Evolutionary conservation across 2,797 vertebrate genomes (phyloP).

Genomic region (Peromyscus eremicus): DNA sequence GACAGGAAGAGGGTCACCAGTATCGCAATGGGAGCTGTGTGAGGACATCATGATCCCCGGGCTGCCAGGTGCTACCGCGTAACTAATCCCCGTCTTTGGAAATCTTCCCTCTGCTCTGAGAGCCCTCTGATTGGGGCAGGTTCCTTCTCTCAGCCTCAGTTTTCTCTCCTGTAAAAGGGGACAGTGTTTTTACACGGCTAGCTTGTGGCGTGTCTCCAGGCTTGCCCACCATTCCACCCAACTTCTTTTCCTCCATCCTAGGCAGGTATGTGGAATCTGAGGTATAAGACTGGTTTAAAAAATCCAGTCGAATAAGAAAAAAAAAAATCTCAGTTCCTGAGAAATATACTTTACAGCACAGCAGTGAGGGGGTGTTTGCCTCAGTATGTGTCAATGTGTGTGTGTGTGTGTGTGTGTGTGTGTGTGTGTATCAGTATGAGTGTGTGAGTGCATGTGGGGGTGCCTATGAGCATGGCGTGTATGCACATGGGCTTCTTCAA

Average conservation of each 20-base stretch:
- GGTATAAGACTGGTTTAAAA: conserved; percentile 68
- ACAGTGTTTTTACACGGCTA: background rate
- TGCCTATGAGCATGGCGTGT: no score
- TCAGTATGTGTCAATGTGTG: conserved; percentile 29
- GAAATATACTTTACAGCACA: conserved; percentile 45
- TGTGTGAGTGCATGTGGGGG: background rate
- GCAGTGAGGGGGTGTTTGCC: conserved; percentile 68
- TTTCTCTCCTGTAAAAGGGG: background rate
- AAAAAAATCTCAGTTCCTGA: conserved; percentile 17
- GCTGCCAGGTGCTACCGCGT: background rate
- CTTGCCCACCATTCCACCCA: background rate
- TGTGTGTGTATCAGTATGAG: background rate
- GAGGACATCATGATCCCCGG: background rate
- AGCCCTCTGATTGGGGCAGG: background rate
- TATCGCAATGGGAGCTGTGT: background rate
- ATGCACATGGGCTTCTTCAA: background rate
- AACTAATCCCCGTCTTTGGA: background rate
- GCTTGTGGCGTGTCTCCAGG: background rate
- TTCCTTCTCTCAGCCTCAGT: background rate
- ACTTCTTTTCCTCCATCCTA: background rate
- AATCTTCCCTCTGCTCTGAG: background rate
- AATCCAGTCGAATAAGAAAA: conserved; percentile 16
- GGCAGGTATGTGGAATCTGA: conserved; percentile 13
- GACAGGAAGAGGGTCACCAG: background rate
- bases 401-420: background rate